Percentiles rank a stretch among this genome's conserved stretches.
Conservation (phyloP, 2,113 vertebrate species). For the Sprattus sprattus region DNA sequence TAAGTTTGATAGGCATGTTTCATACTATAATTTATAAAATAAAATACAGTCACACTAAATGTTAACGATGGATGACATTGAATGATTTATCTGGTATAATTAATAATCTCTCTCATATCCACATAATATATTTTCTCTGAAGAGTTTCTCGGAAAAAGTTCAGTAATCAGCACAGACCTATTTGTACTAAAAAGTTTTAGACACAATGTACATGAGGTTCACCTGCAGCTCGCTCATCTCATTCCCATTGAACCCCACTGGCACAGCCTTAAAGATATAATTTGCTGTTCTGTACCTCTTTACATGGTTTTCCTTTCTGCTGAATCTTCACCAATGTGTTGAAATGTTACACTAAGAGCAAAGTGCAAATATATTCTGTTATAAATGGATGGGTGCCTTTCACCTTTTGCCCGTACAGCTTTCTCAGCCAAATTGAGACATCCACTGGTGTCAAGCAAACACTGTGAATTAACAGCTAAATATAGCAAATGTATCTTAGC, state of each 20-base stretch:
- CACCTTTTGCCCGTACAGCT: neutral
- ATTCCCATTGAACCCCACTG: neutral
- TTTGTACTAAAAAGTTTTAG: neutral
- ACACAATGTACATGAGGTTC: neutral
- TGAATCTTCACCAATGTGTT: neutral
- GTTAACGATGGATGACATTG: neutral
- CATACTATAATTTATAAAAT: slow-evolving; percentile 3
- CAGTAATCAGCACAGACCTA: neutral
- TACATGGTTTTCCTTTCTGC: neutral
- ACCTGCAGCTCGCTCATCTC: neutral
- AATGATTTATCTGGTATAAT: neutral
- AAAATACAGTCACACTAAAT: neutral
- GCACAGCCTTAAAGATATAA: neutral
- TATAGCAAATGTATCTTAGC: neutral
- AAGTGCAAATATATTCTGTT: neutral
- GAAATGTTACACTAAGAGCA: neutral
- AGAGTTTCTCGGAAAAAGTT: neutral
- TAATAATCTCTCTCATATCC: neutral
- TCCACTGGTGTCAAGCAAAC: neutral
- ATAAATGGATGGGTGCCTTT: neutral
- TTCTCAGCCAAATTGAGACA: neutral
- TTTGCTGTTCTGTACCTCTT: neutral
- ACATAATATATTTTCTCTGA: neutral
- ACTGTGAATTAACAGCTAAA: neutral
- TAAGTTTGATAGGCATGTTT: slow-evolving; percentile 48